phyloP scores from a whole-genome alignment of 2,797 vertebrate species.

The Serranus cabrilla region DNA sequence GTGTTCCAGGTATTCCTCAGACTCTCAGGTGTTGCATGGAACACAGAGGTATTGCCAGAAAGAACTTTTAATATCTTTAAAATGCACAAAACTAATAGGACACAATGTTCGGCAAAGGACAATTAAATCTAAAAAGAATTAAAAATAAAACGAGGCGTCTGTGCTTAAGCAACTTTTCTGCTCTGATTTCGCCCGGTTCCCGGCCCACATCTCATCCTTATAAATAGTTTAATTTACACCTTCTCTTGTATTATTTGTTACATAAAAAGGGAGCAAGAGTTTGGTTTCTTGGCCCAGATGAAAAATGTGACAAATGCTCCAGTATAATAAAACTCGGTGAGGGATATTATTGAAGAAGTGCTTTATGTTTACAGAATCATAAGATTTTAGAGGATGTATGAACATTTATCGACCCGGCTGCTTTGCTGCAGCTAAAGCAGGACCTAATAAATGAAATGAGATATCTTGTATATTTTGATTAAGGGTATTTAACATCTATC shows the following conservation, averaged over 20 bases:
- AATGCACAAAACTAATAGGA: constrained; percentile 52
- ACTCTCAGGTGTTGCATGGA: constrained; percentile 72
- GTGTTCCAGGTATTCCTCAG: constrained; percentile 50
- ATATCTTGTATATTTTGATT: constrained; percentile 76
- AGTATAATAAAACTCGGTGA: constrained; percentile 32
- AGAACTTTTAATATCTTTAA: constrained; percentile 48
- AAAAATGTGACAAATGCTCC: constrained; percentile 49
- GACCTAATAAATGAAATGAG: constrained; percentile 61
- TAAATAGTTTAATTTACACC: constrained; percentile 43
- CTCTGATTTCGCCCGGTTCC: constrained; percentile 38
- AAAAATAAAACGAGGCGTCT: background rate
- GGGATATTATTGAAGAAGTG: constrained; percentile 53
- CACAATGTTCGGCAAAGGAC: constrained; percentile 23
- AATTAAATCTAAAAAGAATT: constrained; percentile 28
- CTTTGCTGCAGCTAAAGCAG: constrained; percentile 62
- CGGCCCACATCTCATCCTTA: constrained; percentile 37
- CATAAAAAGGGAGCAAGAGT: constrained; percentile 27
- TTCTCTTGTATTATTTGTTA: constrained; percentile 42
- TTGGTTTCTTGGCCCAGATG: constrained; percentile 41
- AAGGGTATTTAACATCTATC: constrained; percentile 59
- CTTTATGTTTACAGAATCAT: constrained; percentile 62
- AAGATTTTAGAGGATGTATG: constrained; percentile 52
- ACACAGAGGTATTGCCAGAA: constrained; percentile 52
- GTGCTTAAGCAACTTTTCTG: constrained; percentile 18
- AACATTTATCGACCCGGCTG: constrained; percentile 51